Evolutionary conservation across 2,888 invertebrate genomes (phyloP).

Genomic region (Julus scanicus): DNA sequence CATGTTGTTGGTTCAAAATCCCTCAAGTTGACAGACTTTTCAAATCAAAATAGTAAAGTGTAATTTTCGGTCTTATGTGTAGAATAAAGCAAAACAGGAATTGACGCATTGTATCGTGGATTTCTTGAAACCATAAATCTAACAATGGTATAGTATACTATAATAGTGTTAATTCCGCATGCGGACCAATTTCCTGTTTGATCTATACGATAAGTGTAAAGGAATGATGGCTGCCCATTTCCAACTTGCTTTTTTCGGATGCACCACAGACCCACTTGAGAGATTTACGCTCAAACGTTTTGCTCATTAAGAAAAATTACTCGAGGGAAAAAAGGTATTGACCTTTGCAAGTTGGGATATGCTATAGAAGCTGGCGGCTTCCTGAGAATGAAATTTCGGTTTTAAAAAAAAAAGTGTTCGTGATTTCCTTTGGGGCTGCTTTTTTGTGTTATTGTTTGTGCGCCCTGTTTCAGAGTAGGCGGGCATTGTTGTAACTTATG

Average conservation of each 20-base stretch:
- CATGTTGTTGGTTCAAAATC: too few species aligned
- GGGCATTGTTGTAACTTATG: conserved; percentile 51
- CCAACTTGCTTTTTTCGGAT: not conserved
- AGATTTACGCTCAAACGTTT: conserved; percentile 21
- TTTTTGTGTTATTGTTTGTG: conserved; percentile 38
- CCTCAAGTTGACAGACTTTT: too few species aligned
- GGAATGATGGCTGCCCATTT: not conserved
- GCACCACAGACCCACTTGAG: conserved; percentile 1
- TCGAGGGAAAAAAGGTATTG: conserved; percentile 34
- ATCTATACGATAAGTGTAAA: not conserved
- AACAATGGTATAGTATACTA: not conserved
- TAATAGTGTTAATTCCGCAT: not conserved
- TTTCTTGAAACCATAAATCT: too few species aligned
- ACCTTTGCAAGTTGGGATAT: conserved; percentile 7
- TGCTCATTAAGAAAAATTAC: conserved; percentile 36
- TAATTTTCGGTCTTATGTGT: too few species aligned
- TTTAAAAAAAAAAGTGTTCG: conserved; percentile 17
- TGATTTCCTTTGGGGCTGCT: conserved; percentile 41
- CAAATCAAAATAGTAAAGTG: too few species aligned
- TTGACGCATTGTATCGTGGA: too few species aligned
- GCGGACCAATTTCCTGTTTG: conserved; percentile 10
- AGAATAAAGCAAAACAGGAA: too few species aligned
- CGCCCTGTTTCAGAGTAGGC: conserved; percentile 44
- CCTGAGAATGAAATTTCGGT: conserved; percentile 32
- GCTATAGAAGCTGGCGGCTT: conserved; percentile 11